Conservation (phyloP, 1,140 invertebrate species). For the Andricus grossulariae region DNA sequence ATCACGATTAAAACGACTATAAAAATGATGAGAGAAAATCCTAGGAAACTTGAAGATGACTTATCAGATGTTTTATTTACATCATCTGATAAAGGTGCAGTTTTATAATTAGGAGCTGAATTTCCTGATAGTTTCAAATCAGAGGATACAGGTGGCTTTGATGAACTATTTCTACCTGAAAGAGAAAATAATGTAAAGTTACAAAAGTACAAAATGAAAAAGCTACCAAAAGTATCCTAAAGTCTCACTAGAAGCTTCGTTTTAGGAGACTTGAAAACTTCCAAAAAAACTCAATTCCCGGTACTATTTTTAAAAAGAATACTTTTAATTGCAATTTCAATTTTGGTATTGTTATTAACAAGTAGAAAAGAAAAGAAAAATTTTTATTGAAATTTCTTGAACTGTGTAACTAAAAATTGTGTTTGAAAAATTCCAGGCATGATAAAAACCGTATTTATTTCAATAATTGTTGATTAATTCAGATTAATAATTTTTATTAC, state of each 20-base stretch:
- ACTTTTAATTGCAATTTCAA: conserved; percentile 4
- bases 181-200: conserved; percentile 32
- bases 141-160: background rate
- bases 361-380: too few relatives aligned
- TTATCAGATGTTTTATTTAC: conserved; percentile 39
- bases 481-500: too few relatives aligned
- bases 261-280: conserved; percentile 8
- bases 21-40: conserved; percentile 59
- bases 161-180: conserved; percentile 45
- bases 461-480: too few relatives aligned
- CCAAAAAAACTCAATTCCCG: background rate
- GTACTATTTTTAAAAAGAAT: background rate
- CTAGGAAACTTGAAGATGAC: conserved; percentile 41
- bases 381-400: too few relatives aligned
- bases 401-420: too few relatives aligned
- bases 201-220: conserved; percentile 32
- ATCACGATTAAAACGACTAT: conserved; percentile 62
- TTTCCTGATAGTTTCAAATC: conserved; percentile 1
- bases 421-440: too few relatives aligned
- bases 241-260: conserved; percentile 18
- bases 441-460: too few relatives aligned
- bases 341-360: background rate
- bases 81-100: conserved; percentile 52
- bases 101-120: conserved; percentile 42
- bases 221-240: conserved; percentile 28